Evolutionary conservation across 2,888 invertebrate genomes (phyloP), one percentile per base, ranked within the genome.

Genomic region (Melinaea marsaeus): DNA sequence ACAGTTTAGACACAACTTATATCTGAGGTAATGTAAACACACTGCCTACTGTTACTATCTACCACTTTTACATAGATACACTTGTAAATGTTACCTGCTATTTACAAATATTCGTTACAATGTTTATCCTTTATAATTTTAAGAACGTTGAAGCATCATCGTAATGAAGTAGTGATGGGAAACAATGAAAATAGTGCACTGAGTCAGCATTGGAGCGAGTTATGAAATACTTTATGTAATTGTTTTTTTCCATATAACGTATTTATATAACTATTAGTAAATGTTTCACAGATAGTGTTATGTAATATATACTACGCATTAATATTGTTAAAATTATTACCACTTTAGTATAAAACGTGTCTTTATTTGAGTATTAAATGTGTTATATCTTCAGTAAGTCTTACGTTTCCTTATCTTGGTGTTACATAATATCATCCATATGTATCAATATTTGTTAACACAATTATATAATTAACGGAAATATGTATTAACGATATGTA

Each of bases 1-100:
- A 83, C 84, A 78, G 83, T 81, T 85, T 84, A 85, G 81, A 83
- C 78, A 84, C 83, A 84, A 87, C 81, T 86, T 86, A 86, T 86
- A 84, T 79, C 79, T 76, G 73, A 79, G 77, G 74, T 72, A 83
- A 80, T 79, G 81, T 81, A 86, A 85, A 83, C 81, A 84, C 82
- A 81, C 80, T 84, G 80, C 74, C 77, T 85, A 22, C 22, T 22
- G 22, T 22, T 22, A 22, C 81, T 83, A 81, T 80, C 79, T 79
- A 75, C 72, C 69, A 69, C 70, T 71, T 66, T 72, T 47, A 72
- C 75, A 77, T 76, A 76, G 75, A 42, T 13, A 46, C 58, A 42
- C 56, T 5, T 35, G 47, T 61, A 55, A 64, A 58, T 48, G 37
- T 45, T 55, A 33, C 55, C 51, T 22, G 37, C 54, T 63, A 34